phyloP scores from a whole-genome alignment of 2,888 invertebrate species.

The Cantharis rufa region DNA sequence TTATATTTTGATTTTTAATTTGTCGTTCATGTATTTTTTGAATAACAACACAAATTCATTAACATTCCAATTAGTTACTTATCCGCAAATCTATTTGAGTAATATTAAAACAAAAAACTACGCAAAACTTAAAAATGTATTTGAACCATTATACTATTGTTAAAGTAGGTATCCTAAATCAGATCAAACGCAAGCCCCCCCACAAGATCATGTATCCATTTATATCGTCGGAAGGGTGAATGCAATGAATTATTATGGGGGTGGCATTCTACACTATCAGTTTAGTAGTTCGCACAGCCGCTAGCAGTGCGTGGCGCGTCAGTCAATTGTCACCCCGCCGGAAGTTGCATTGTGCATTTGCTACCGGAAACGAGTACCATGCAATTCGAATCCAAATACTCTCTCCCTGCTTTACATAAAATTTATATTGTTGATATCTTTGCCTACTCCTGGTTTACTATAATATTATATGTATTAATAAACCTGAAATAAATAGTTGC shows the following conservation, averaged over 20 bases:
- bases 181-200: constrained; percentile 41
- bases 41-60: no score
- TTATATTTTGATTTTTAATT: no score
- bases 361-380: constrained; percentile 55
- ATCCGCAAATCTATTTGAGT: no score
- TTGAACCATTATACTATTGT: constrained; percentile 24
- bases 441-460: not conserved
- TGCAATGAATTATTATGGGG: constrained; percentile 27
- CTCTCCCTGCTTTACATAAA: constrained; percentile 27
- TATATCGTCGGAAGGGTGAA: constrained; percentile 25
- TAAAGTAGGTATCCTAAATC: constrained; percentile 40
- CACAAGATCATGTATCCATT: constrained; percentile 41
- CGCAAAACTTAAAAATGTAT: not conserved
- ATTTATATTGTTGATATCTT: constrained; percentile 1
- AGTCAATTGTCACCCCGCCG: constrained; percentile 51
- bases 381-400: constrained; percentile 46
- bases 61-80: no score
- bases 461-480: not conserved
- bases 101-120: not conserved
- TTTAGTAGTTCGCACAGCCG: constrained; percentile 40
- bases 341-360: constrained; percentile 53
- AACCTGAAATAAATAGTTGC: not conserved
- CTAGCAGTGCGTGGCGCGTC: constrained; percentile 53
- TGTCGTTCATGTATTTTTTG: no score
- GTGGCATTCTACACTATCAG: constrained; percentile 33